Base-by-base conservation (phyloP, 2,888 invertebrate genomes). In the Pterostichus niger region DNA sequence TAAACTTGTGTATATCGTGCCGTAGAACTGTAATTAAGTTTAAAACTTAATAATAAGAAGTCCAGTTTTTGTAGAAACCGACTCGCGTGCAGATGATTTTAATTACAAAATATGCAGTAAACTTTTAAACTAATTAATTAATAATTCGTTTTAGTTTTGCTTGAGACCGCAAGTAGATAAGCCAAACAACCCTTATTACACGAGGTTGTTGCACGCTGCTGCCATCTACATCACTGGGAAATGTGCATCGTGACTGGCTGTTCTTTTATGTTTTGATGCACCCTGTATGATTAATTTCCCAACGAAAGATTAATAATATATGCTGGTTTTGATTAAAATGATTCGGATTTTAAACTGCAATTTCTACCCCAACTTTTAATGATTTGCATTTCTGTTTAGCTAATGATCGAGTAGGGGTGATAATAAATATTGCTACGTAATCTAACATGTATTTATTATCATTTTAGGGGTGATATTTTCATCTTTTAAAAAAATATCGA, bases 291-390 rank as follows among this genome's bases (percentile, higher is more conserved):
- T 81, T 81, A 81, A 81, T 81, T 73, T 81, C 44, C 73, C 52
- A 44, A 24, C 40, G 54, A 54, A 81, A 81, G 56, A 81, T 81
- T 81, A 81, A 81, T 81, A 81, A 81, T 44, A 81, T 73, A 71
- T 71, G 40, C 68, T 71, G 68, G 56, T 44, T 44, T 17, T 71
- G 68, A 71, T 44, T 71, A 71, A 71, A 71, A 44, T 71, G 40
- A 71, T 71, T 71, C 31, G n/a, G 68, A 71, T 71, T 71, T 71
- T 71, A 71, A 71, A 71, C 68, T 71, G 68, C 40, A 17, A 71
- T 71, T 44, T 71, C 68, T 44, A 17, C 68, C 68, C 68, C 68
- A 71, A 44, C 40, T 71, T 71, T 71, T 71, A 71, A 44, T 71
- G 68, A 71, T 71, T 71, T 44, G 68, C 68, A 44, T 44, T 71